Evolutionary conservation across 2,888 invertebrate genomes (phyloP).

Genomic region (Eupithecia insigniata): DNA sequence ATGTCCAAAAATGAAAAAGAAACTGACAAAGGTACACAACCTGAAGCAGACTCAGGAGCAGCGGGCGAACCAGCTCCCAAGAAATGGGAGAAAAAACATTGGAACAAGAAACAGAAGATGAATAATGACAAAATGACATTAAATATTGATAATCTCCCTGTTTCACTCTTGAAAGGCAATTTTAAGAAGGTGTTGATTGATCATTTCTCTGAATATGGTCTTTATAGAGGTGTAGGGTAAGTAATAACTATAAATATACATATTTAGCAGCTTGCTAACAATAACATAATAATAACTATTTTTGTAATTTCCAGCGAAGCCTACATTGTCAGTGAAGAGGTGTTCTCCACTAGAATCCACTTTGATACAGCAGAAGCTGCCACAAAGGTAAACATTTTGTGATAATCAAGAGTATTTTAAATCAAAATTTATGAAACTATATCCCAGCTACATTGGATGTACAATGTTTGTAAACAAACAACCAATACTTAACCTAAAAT

Average conservation of each 20-base stretch:
- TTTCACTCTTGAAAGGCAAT: conserved; percentile 55
- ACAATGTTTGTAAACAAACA: too few relatives aligned
- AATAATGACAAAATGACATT: conserved; percentile 53
- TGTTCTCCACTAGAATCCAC: conserved; percentile 69
- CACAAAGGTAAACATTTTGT: conserved; percentile 56
- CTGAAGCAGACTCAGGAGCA: background rate
- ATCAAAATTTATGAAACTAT: too few relatives aligned
- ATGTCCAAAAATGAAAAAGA: background rate
- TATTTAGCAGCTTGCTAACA: background rate
- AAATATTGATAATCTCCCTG: conserved; percentile 69
- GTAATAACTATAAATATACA: conserved; percentile 27
- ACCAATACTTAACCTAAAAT: too few relatives aligned
- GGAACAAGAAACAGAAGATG: conserved; percentile 71
- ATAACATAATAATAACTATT: background rate
- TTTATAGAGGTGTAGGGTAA: conserved; percentile 70
- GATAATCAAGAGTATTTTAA: too few relatives aligned
- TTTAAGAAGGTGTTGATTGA: conserved; percentile 64
- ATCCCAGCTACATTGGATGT: too few relatives aligned
- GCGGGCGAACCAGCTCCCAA: conserved; percentile 30
- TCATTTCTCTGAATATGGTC: conserved; percentile 66
- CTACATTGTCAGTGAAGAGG: conserved; percentile 40
- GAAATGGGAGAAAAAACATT: conserved; percentile 73
- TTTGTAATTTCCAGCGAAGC: conserved; percentile 29
- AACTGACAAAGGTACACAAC: background rate
- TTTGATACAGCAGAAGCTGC: conserved; percentile 66